Evolutionary conservation across 2,888 invertebrate genomes (phyloP).

Genomic region (Andrena haemorrhoa): DNA sequence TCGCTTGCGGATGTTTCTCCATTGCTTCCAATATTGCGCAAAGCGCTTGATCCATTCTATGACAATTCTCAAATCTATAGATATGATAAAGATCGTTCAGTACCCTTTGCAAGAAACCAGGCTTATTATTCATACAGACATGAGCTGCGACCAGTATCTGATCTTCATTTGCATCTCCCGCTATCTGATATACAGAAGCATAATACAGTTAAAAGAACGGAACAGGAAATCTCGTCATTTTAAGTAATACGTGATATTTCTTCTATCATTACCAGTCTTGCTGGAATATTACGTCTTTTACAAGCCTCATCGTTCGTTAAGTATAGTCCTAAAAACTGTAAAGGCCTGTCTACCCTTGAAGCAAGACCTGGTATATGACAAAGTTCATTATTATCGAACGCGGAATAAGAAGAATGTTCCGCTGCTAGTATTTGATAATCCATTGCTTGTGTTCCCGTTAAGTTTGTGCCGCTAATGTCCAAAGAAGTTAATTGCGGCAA

Average conservation of each 20-base stretch:
- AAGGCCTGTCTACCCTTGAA: slow-evolving; percentile 90
- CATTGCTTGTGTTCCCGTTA: slow-evolving; percentile 95
- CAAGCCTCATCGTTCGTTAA: slow-evolving; percentile 96
- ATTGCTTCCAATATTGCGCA: slow-evolving; percentile 95
- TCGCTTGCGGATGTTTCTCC: slow-evolving; percentile 94
- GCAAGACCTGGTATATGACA: slow-evolving; percentile 95
- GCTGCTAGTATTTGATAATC: slow-evolving; percentile 88
- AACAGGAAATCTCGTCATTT: neutral
- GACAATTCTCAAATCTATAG: slow-evolving; percentile 93
- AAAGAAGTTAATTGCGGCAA: slow-evolving; percentile 92
- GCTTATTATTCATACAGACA: slow-evolving; percentile 92
- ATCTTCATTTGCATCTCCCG: slow-evolving; percentile 95
- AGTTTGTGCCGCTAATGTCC: slow-evolving; percentile 98
- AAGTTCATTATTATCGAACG: slow-evolving; percentile 60
- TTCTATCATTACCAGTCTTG: slow-evolving; percentile 88
- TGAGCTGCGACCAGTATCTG: slow-evolving; percentile 95
- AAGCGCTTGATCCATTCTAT: slow-evolving; percentile 90
- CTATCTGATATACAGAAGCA: slow-evolving; percentile 87
- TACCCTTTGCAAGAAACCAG: slow-evolving; percentile 92
- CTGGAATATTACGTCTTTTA: slow-evolving; percentile 95
- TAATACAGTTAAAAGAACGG: slow-evolving; percentile 4
- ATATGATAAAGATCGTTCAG: slow-evolving; percentile 96
- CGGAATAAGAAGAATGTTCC: slow-evolving; percentile 82
- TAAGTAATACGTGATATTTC: neutral
- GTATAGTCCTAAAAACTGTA: slow-evolving; percentile 96